Evolutionary conservation across 2,888 invertebrate species (phyloP), one percentile per base, ranked within the genome.

Genomic region (Pilophorus perplexus): DNA sequence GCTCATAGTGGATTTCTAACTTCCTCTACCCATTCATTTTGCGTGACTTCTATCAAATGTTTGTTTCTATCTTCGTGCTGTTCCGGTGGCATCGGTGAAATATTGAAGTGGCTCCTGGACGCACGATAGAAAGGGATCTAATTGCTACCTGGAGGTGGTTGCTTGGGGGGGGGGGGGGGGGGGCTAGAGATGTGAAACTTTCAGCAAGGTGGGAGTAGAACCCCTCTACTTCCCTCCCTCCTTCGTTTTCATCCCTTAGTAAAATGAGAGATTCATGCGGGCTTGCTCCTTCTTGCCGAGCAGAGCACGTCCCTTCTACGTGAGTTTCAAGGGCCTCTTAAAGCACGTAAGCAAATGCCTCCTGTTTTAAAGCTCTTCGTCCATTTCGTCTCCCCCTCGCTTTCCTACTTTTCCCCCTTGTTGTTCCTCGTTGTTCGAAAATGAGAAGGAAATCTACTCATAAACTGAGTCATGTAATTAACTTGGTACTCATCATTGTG

Each of bases 181-280:
- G 12, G 52, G 33, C 10, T 33, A 27, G 16, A 38, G 23, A 48
- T 22, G 42, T 59, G 42, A 59, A 59, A 59, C 25, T 59, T 59
- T 59, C 59, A 59, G 42, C 8, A 25, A 55, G 55, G 55, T 38
- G n/a, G 20, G 22, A 22, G 14, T 42, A 40, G 20, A 5, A 12
- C 42, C 57, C 44, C 27, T 22, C 14, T 37, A 12, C 38, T 8
- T 5, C 5, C 37, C 37, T 27, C 44, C 4, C 25, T 40, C 44
- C 42, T 40, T 20, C 44, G 42, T 59, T 37, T 42, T 44, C 59
- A 27, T 59, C 59, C 44, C 59, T 40, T 59, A 40, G 59, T 59
- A 59, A 59, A 59, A 59, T 59, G 59, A 59, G 59, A 59, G 59
- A 59, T 59, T 59, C 59, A 59, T 59, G 59, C 59, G 59, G 44